phyloP scores from a whole-genome alignment of 2,113 vertebrate genomes.

The Colius striatus region DNA sequence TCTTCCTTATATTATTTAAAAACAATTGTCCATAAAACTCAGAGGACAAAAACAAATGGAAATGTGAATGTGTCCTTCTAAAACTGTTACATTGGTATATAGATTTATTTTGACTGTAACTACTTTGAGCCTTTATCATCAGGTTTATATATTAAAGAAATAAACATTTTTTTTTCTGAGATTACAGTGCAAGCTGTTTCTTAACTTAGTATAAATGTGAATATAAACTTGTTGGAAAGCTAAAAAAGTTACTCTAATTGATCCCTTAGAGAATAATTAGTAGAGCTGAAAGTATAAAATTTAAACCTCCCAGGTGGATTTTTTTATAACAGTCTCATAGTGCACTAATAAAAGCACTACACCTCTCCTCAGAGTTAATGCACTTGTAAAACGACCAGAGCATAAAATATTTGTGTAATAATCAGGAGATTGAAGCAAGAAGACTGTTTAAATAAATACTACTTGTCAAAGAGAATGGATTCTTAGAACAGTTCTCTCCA shows the following conservation, averaged over 20 bases:
- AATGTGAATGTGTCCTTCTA: background rate
- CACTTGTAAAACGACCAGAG: slow-evolving; percentile 46
- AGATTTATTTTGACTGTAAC: background rate
- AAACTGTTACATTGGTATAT: background rate
- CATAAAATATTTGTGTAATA: slow-evolving; percentile 62
- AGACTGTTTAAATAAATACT: slow-evolving; percentile 54
- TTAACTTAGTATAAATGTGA: slow-evolving; percentile 43
- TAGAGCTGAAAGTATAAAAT: slow-evolving; percentile 61
- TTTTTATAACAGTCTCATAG: slow-evolving; percentile 40
- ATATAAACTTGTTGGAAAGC: slow-evolving; percentile 51
- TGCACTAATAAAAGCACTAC: slow-evolving; percentile 56
- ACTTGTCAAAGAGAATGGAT: slow-evolving; percentile 1
- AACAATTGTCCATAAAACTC: background rate
- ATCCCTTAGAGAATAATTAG: slow-evolving; percentile 75
- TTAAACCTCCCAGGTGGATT: slow-evolving; percentile 55
- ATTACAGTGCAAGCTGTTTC: slow-evolving; percentile 30
- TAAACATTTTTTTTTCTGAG: background rate
- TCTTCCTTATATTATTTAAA: background rate
- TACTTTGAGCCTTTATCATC: background rate
- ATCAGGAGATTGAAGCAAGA: slow-evolving; percentile 16
- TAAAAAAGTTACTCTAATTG: slow-evolving; percentile 73
- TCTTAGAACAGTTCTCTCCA: background rate
- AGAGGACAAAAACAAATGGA: background rate
- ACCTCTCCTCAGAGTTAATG: slow-evolving; percentile 53
- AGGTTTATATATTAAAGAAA: slow-evolving; percentile 44